Evolutionary conservation across 2,888 invertebrate genomes (phyloP).

Genomic region (Chymomyza amoena): DNA sequence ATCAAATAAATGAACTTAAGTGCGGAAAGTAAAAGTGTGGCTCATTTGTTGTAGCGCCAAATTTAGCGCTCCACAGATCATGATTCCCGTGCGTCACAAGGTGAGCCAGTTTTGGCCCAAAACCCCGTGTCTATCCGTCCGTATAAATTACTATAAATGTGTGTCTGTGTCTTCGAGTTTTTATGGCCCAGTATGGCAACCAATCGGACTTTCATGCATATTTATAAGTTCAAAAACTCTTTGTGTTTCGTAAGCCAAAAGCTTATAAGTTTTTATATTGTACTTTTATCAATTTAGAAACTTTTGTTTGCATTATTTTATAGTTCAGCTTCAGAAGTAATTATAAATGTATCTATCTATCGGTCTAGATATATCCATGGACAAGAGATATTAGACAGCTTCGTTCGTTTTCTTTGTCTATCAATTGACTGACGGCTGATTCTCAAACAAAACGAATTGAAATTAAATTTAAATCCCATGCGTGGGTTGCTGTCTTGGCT

Average conservation of each 20-base stretch:
- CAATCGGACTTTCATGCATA: constrained; percentile 51
- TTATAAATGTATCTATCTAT: not conserved
- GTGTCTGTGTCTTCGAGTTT: constrained; percentile 31
- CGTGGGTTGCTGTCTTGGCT: constrained; percentile 33
- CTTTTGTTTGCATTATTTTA: constrained; percentile 36
- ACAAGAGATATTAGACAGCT: not conserved
- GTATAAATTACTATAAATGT: constrained; percentile 9
- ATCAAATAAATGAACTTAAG: not conserved
- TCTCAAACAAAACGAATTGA: constrained; percentile 33
- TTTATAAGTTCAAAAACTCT: constrained; percentile 45
- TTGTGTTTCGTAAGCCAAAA: constrained; percentile 13
- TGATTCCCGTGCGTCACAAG: constrained; percentile 42
- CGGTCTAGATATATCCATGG: not conserved
- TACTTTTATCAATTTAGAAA: constrained; percentile 29
- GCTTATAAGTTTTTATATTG: constrained; percentile 38
- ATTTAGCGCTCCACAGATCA: constrained; percentile 15
- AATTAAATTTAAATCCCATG: constrained; percentile 25
- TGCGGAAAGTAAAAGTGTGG: constrained; percentile 3
- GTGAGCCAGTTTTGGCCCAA: constrained; percentile 45
- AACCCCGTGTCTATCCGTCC: not conserved
- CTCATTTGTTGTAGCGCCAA: not conserved
- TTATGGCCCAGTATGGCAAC: constrained; percentile 52
- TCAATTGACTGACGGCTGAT: constrained; percentile 36
- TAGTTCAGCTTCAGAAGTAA: not conserved
- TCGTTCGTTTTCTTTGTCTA: constrained; percentile 18